Evolutionary conservation across 2,113 vertebrate species (phyloP).

Genomic region (Suncus etruscus): DNA sequence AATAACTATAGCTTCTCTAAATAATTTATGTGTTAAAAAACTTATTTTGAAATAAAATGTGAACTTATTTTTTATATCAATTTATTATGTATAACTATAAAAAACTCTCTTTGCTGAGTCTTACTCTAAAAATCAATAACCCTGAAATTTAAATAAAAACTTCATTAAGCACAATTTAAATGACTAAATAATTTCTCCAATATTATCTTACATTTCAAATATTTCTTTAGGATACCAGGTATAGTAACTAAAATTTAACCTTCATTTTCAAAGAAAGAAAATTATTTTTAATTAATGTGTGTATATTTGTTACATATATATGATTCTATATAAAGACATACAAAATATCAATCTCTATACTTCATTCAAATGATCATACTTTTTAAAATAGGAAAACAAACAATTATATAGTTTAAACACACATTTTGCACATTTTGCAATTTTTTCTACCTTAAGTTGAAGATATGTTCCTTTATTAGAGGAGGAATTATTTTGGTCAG

Average conservation of each 20-base stretch:
- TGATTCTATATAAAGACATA: neutral
- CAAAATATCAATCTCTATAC: neutral
- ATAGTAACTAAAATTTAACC: neutral
- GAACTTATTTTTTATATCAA: neutral
- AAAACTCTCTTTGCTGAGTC: neutral
- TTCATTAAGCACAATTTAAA: neutral
- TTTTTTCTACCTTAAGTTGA: neutral
- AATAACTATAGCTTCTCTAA: neutral
- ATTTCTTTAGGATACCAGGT: slow-evolving; percentile 17
- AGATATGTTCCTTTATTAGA: neutral
- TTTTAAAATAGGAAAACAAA: neutral
- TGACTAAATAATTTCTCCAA: neutral
- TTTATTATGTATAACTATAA: neutral
- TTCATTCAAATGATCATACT: neutral
- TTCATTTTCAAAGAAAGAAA: slow-evolving; percentile 31
- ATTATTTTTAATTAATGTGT: slow-evolving; percentile 28
- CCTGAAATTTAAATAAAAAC: neutral
- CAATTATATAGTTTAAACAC: neutral
- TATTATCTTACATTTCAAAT: neutral
- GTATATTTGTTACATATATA: too few relatives aligned
- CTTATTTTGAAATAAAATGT: neutral
- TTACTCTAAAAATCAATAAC: slow-evolving; percentile 15
- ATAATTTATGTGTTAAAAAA: neutral
- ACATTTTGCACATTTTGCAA: neutral
- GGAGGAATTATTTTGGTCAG: neutral